These are phyloP conservation scores for Stenodera caucasica DNA, from an alignment of 2,888 invertebrate species.

Conservation along the genomic window DNA sequence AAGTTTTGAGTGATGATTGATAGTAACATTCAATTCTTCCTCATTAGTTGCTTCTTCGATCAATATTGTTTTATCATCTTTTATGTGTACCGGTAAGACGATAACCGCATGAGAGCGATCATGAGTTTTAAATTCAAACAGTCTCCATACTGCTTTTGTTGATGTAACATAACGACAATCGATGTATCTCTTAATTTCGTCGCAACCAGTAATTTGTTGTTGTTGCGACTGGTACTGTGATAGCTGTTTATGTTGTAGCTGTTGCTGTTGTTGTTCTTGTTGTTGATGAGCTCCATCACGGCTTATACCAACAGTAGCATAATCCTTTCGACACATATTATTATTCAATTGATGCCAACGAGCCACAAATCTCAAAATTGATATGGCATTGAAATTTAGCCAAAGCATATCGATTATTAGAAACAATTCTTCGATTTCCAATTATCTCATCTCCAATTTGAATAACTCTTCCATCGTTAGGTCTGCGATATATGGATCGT, in stretches of 20 bases:
- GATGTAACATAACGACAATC: not conserved
- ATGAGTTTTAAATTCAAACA: not conserved
- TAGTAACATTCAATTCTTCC: not conserved
- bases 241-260: too few species aligned
- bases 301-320: too few species aligned
- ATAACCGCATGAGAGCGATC: not conserved
- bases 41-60: not conserved
- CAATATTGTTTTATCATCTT: not conserved
- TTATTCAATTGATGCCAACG: too few species aligned
- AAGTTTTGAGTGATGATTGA: not conserved
- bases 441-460: not conserved
- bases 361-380: slow-evolving; percentile 31
- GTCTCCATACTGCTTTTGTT: not conserved
- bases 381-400: slow-evolving; percentile 31
- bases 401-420: slow-evolving; percentile 19
- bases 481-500: slow-evolving; percentile 5
- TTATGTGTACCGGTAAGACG: not conserved
- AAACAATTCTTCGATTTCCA: too few species aligned
- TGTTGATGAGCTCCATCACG: too few species aligned
- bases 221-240: too few species aligned
- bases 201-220: too few species aligned
- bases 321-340: too few species aligned
- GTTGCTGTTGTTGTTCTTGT: too few species aligned
- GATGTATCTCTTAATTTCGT: not conserved
- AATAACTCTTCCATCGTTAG: slow-evolving; percentile 7